phyloP scores from a whole-genome alignment of 2,888 invertebrate species.

The Diplazon laetatorius region DNA sequence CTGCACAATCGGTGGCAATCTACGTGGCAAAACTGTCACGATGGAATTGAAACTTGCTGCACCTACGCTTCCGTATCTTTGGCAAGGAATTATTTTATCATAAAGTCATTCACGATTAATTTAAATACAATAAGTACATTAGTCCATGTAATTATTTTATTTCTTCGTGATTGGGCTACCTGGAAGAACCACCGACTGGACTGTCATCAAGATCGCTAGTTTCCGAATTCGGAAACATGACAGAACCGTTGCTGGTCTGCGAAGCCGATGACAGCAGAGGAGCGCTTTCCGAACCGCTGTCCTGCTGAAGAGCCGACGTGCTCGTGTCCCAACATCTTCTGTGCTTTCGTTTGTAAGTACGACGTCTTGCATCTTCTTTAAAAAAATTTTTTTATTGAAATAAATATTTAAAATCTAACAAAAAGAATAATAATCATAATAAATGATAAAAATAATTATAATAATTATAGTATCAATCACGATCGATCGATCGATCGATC shows the following conservation, averaged over 20 bases:
- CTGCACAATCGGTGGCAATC: slow-evolving; percentile 66
- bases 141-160: not conserved
- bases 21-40: slow-evolving; percentile 67
- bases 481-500: too few species aligned
- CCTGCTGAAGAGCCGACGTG: slow-evolving; percentile 64
- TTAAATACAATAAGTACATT: not conserved
- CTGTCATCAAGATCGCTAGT: slow-evolving; percentile 76
- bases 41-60: slow-evolving; percentile 68
- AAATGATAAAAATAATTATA: not conserved
- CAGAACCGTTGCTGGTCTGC: slow-evolving; percentile 71
- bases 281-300: slow-evolving; percentile 78
- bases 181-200: slow-evolving; percentile 66
- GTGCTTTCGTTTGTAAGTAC: slow-evolving; percentile 61
- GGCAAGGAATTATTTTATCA: not conserved
- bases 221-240: slow-evolving; percentile 78
- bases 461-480: not conserved
- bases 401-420: too few species aligned
- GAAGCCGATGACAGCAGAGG: slow-evolving; percentile 78
- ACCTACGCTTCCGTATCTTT: slow-evolving; percentile 73
- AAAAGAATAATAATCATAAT: too few species aligned
- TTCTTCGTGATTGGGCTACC: slow-evolving; percentile 58
- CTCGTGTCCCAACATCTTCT: slow-evolving; percentile 67
- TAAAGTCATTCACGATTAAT: not conserved
- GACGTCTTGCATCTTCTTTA: slow-evolving; percentile 49
- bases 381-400: not conserved